A percentile compares a stretch with the other conserved stretches of the same genome.
These are phyloP conservation scores for Ginglymostoma cirratum DNA, from an alignment of 2,113 vertebrate species.

Conservation along the genomic window DNA sequence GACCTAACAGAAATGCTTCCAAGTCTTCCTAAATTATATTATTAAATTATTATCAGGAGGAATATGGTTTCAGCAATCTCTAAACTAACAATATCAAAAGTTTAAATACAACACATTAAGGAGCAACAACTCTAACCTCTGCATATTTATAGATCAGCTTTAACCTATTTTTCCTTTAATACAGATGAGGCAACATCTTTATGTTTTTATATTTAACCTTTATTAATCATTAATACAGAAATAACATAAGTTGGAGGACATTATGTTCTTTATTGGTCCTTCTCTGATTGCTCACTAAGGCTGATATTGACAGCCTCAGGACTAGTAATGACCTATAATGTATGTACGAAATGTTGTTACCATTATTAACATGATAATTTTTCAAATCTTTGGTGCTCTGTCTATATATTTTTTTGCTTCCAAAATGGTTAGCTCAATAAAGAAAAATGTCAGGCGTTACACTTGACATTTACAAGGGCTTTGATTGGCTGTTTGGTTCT, in stretches of 20 bases:
- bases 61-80: slow-evolving; percentile 5
- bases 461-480: slow-evolving; percentile 4
- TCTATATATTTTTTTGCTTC: neutral
- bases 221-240: neutral
- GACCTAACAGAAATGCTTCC: neutral
- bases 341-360: neutral
- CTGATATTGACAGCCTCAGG: neutral
- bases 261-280: neutral
- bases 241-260: slow-evolving; percentile 13
- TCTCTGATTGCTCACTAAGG: neutral
- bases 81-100: neutral
- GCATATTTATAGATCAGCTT: neutral
- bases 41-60: neutral
- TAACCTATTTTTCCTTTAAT: neutral
- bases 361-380: neutral
- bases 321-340: neutral
- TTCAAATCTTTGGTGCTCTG: neutral
- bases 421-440: neutral
- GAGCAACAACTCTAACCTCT: neutral
- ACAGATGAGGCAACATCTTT: neutral
- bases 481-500: neutral
- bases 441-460: neutral
- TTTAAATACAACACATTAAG: neutral
- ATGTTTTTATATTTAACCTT: slow-evolving; percentile 3
- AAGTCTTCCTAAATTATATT: neutral